Conservation (phyloP, 2,113 vertebrate species). For the Protomyctophum bolini region DNA sequence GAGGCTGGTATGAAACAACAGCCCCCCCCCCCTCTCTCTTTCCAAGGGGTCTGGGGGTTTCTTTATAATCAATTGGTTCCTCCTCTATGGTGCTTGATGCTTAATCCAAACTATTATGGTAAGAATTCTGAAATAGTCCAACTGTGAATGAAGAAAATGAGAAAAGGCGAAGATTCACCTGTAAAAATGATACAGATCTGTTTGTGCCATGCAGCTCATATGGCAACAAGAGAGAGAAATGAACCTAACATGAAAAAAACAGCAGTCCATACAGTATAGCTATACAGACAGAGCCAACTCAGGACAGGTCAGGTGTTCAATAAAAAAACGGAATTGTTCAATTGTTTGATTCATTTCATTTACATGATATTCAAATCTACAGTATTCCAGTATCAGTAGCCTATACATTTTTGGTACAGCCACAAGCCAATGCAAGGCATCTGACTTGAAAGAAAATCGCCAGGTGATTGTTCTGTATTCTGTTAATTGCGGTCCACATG, state of each 20-base stretch:
- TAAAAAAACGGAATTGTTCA: too few relatives aligned
- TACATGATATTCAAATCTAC: too few relatives aligned
- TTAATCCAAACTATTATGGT: conserved; percentile 26
- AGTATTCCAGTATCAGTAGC: too few relatives aligned
- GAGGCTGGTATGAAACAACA: conserved; percentile 61
- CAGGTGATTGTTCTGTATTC: too few relatives aligned
- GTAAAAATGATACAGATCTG: background rate
- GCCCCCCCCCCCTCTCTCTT: conserved; percentile 36
- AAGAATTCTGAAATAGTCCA: conserved; percentile 7
- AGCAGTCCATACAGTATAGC: too few relatives aligned
- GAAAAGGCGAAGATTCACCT: background rate
- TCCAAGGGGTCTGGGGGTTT: conserved; percentile 40
- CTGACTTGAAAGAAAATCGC: too few relatives aligned
- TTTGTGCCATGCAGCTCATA: background rate
- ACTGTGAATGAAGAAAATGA: background rate
- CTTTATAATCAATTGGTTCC: conserved; percentile 67
- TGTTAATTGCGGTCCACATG: too few relatives aligned
- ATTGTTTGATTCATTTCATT: too few relatives aligned
- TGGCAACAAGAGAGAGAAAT: background rate
- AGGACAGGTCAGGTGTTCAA: too few relatives aligned
- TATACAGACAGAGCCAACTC: too few relatives aligned
- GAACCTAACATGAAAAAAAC: background rate
- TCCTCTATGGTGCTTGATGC: conserved; percentile 28
- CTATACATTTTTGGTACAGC: too few relatives aligned
- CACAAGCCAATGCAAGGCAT: too few relatives aligned